phyloP scores from a whole-genome alignment of 1,140 invertebrate genomes.

The Portunus trituberculatus region DNA sequence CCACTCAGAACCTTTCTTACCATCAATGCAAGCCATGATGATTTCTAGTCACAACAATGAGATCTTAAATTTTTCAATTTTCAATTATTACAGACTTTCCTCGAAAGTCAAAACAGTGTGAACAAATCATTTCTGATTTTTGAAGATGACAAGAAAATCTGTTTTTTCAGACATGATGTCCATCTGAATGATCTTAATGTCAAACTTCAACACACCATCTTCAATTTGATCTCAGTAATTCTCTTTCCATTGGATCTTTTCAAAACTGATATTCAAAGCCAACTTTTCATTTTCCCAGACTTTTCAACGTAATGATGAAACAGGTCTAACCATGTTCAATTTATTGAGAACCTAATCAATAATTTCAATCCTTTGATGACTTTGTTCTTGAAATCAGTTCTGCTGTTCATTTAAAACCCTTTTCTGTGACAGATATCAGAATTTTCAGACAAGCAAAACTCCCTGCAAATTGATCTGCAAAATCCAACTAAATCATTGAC shows the following conservation, averaged over 20 bases:
- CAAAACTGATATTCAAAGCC: constrained; percentile 5
- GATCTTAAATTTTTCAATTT: too few relatives aligned
- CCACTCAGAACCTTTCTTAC: constrained; percentile 36
- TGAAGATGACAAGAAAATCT: constrained; percentile 55
- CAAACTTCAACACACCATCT: constrained; percentile 48
- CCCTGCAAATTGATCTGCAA: constrained; percentile 36
- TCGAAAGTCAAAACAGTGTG: constrained; percentile 48
- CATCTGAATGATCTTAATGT: constrained; percentile 49
- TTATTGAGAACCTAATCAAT: constrained; percentile 79
- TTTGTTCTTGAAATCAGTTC: constrained; percentile 40
- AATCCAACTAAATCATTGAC: constrained; percentile 54
- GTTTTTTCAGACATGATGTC: constrained; percentile 48
- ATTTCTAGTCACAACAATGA: constrained; percentile 40
- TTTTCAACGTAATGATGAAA: constrained; percentile 50
- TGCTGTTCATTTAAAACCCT: constrained; percentile 41
- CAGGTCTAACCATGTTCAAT: constrained; percentile 43
- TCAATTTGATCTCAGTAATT: constrained; percentile 40
- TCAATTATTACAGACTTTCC: constrained; percentile 47
- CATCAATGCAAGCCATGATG: constrained; percentile 38
- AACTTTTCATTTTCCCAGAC: constrained; percentile 50
- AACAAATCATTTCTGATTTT: constrained; percentile 51
- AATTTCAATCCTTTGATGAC: constrained; percentile 46
- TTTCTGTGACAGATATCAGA: constrained; percentile 48
- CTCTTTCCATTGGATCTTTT: constrained; percentile 51
- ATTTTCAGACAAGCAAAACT: constrained; percentile 44